phyloP scores from a whole-genome alignment of 2,113 vertebrate genomes.

The Gobius niger region DNA sequence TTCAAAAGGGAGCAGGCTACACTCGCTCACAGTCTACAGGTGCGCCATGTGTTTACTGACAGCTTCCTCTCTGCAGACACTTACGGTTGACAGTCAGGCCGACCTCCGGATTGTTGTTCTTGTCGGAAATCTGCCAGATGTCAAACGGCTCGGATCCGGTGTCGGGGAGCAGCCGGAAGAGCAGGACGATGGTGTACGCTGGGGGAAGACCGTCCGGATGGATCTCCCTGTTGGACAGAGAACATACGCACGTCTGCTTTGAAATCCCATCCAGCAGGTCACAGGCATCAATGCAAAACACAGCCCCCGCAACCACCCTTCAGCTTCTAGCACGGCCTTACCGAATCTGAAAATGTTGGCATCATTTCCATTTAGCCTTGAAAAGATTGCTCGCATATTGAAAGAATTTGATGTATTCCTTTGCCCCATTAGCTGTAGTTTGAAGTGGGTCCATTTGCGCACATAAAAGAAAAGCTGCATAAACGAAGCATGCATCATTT shows the following conservation, averaged over 20 bases:
- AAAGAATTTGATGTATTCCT: slow-evolving; percentile 54
- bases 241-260: slow-evolving; percentile 8
- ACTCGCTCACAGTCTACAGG: slow-evolving; percentile 17
- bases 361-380: slow-evolving; percentile 25
- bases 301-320: not conserved
- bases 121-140: slow-evolving; percentile 96
- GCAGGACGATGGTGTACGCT: slow-evolving; percentile 90
- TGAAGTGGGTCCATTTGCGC: slow-evolving; percentile 66
- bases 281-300: slow-evolving; percentile 11
- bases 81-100: slow-evolving; percentile 94
- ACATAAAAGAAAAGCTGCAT: slow-evolving; percentile 32
- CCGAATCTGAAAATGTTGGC: slow-evolving; percentile 26
- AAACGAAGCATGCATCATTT: slow-evolving; percentile 48
- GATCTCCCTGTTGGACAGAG: slow-evolving; percentile 82
- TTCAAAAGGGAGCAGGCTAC: not conserved
- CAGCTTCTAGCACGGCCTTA: slow-evolving; percentile 7
- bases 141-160: slow-evolving; percentile 89
- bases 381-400: slow-evolving; percentile 58
- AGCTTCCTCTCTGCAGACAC: slow-evolving; percentile 48
- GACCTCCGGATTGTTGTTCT: slow-evolving; percentile 92
- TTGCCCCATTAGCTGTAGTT: slow-evolving; percentile 25
- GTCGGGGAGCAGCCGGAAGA: slow-evolving; percentile 92
- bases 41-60: slow-evolving; percentile 15
- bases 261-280: not conserved
- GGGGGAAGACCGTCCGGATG: slow-evolving; percentile 92